These are phyloP conservation scores for Rhinolophus ferrumequinum DNA, from an alignment of 2,113 vertebrate genomes.

Conservation along the genomic window DNA sequence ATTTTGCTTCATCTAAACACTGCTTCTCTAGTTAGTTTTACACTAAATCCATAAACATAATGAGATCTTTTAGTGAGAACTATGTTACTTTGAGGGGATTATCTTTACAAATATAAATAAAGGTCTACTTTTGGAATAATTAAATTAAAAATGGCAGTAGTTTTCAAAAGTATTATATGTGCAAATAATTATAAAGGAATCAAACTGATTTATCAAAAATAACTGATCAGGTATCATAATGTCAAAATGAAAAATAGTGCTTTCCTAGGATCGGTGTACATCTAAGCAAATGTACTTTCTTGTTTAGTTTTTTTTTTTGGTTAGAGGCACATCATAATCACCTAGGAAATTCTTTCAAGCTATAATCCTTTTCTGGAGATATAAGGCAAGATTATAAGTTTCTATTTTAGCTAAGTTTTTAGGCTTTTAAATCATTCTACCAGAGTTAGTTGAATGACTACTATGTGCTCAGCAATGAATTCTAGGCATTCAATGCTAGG, in stretches of 20 bases:
- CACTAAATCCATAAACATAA: constrained; percentile 10
- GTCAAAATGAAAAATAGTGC: constrained; percentile 39
- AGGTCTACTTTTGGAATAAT: constrained; percentile 43
- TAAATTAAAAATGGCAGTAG: constrained; percentile 1
- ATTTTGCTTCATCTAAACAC: constrained; percentile 29
- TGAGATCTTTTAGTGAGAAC: constrained; percentile 29
- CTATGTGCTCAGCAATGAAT: neutral
- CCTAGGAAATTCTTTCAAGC: neutral
- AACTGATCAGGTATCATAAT: neutral
- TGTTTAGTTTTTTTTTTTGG: neutral
- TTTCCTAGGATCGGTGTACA: constrained; percentile 5
- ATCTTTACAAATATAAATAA: constrained; percentile 34
- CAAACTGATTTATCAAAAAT: constrained; percentile 45
- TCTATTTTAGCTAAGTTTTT: neutral
- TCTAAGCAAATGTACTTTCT: constrained; percentile 17
- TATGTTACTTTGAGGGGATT: constrained; percentile 21
- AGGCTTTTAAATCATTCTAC: neutral
- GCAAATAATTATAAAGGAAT: constrained; percentile 38
- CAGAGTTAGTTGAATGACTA: constrained; percentile 36
- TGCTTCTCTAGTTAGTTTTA: constrained; percentile 34
- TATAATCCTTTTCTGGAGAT: constrained; percentile 30
- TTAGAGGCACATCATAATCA: neutral
- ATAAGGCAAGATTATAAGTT: constrained; percentile 3
- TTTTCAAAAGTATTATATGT: constrained; percentile 23
- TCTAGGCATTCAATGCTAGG: neutral